Evolutionary conservation across 2,113 vertebrate species (phyloP).

Genomic region (Nyctibius bracteatus): DNA sequence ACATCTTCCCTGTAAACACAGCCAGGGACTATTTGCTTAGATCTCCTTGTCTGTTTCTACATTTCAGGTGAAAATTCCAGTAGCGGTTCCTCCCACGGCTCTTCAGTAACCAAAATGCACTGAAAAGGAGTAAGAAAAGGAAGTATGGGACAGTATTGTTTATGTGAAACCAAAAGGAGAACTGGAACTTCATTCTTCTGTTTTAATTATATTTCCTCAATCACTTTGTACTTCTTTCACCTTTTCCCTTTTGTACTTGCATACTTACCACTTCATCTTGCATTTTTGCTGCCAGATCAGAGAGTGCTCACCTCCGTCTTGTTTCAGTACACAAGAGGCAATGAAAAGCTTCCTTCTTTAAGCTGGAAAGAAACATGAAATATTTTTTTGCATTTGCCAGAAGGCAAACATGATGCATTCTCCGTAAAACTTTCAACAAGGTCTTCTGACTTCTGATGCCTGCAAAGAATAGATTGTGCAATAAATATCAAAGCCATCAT

Average conservation of each 20-base stretch:
- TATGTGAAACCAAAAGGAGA: not conserved
- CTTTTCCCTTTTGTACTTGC: not conserved
- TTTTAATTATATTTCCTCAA: not conserved
- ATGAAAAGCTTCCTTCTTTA: not conserved
- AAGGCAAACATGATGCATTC: not conserved
- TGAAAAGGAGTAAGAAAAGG: not conserved
- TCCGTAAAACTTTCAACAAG: not conserved
- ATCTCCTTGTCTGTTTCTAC: not conserved
- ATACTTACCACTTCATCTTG: not conserved
- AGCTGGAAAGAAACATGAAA: not conserved
- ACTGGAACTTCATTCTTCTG: not conserved
- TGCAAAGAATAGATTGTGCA: not conserved
- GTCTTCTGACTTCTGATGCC: not conserved
- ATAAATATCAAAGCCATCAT: not conserved
- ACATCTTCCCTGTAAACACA: not conserved
- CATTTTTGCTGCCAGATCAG: not conserved
- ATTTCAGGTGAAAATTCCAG: not conserved
- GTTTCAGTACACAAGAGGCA: not conserved
- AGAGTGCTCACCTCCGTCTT: not conserved
- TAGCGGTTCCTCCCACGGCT: not conserved
- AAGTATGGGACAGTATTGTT: not conserved
- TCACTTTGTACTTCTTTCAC: not conserved
- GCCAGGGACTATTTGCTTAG: not conserved
- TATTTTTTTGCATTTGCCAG: not conserved
- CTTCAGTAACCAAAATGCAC: not conserved